phyloP scores from a whole-genome alignment of 2,113 vertebrate species.

The Pelecanus crispus region DNA sequence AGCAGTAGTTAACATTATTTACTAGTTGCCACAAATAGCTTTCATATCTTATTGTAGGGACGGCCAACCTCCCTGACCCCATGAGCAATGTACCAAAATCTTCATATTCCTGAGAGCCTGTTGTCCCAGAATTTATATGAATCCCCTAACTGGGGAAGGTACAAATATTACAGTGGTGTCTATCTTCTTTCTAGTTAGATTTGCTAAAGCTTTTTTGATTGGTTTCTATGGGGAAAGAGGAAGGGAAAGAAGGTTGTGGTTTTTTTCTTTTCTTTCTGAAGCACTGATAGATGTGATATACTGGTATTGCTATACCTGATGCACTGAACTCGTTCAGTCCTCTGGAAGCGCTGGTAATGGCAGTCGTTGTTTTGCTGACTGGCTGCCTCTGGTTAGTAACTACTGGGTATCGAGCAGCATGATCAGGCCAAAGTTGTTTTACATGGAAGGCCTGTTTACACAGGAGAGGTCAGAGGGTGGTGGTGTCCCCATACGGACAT shows the following conservation, averaged over 20 bases:
- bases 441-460: background rate
- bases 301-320: rapidly evolving
- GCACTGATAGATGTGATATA: background rate
- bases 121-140: background rate
- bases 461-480: background rate
- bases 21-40: background rate
- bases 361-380: background rate
- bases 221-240: background rate
- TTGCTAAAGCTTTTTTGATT: background rate
- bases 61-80: background rate
- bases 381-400: background rate
- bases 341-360: background rate
- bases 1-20: background rate
- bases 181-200: background rate
- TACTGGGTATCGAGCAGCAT: background rate
- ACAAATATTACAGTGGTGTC: background rate
- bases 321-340: background rate
- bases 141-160: background rate
- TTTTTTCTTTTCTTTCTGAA: background rate
- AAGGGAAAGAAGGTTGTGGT: background rate
- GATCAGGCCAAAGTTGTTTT: background rate
- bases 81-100: background rate
- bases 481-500: background rate
- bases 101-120: background rate
- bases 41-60: background rate